Evolutionary conservation across 2,113 vertebrate genomes (phyloP).

Genomic region (Pithys albifrons): DNA sequence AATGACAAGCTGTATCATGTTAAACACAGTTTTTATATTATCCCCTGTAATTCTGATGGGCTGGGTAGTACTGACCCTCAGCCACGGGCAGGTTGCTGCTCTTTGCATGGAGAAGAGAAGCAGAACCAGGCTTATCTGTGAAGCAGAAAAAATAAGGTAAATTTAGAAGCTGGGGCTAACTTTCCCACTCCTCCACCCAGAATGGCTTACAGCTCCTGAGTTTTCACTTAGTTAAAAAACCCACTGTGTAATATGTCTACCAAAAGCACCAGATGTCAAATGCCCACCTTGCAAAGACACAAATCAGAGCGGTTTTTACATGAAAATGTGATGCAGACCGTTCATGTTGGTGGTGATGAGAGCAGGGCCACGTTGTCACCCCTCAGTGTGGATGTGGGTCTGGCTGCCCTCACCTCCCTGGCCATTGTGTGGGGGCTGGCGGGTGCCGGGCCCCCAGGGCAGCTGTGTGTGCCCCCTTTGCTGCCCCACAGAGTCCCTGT

Average conservation of each 20-base stretch:
- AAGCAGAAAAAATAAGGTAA: neutral
- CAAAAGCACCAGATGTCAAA: neutral
- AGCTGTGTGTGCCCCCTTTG: fast-evolving
- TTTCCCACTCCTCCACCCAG: neutral
- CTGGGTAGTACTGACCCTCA: neutral
- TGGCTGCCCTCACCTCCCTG: neutral
- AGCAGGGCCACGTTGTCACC: fast-evolving
- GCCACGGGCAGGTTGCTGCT: neutral
- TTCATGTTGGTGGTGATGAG: fast-evolving
- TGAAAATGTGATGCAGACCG: fast-evolving
- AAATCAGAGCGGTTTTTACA: neutral
- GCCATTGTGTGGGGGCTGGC: neutral
- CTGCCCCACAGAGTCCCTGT: neutral
- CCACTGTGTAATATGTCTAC: fast-evolving
- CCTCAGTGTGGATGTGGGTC: neutral
- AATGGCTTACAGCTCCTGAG: neutral
- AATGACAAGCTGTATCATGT: neutral
- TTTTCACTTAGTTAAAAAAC: neutral
- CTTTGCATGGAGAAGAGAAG: neutral
- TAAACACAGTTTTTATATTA: neutral
- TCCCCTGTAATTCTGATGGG: neutral
- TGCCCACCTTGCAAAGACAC: neutral
- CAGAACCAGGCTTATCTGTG: neutral
- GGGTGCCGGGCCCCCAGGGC: fast-evolving
- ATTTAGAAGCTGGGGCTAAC: neutral